phyloP scores from a whole-genome alignment of 2,888 invertebrate species.

The Eilema sororculum region DNA sequence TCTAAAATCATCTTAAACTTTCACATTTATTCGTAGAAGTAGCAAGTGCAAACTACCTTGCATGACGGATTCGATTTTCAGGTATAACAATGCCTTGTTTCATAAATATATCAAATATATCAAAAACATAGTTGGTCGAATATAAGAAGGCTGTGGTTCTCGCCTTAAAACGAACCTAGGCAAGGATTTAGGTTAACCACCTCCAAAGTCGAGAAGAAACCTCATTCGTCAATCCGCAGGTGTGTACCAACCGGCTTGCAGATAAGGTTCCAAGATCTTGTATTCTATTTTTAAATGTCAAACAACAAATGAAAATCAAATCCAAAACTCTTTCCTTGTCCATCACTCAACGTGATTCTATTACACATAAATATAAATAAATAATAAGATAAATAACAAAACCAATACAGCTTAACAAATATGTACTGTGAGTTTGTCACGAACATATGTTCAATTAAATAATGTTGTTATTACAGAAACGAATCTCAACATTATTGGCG shows the following conservation, averaged over 20 bases:
- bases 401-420: slow-evolving; percentile 51
- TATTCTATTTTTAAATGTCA: neutral
- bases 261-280: neutral
- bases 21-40: too few species aligned
- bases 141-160: too few species aligned
- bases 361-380: slow-evolving; percentile 33
- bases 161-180: neutral
- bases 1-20: too few species aligned
- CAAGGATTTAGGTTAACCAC: neutral
- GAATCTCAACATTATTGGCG: slow-evolving; percentile 52
- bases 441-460: slow-evolving; percentile 60
- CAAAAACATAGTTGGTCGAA: too few species aligned
- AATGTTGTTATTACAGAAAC: slow-evolving; percentile 58
- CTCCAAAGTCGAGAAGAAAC: neutral
- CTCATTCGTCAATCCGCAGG: neutral
- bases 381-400: too few species aligned
- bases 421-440: slow-evolving; percentile 53
- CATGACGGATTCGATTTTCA: too few species aligned
- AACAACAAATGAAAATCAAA: neutral
- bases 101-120: too few species aligned
- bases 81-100: neutral
- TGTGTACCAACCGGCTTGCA: neutral
- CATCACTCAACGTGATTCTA: neutral
- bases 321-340: slow-evolving; percentile 19
- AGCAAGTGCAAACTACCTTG: too few species aligned